Percentiles rank a stretch among this genome's conserved stretches.
Evolutionary conservation across 2,113 vertebrate genomes (phyloP).

Genomic region (Actinemys pallida): DNA sequence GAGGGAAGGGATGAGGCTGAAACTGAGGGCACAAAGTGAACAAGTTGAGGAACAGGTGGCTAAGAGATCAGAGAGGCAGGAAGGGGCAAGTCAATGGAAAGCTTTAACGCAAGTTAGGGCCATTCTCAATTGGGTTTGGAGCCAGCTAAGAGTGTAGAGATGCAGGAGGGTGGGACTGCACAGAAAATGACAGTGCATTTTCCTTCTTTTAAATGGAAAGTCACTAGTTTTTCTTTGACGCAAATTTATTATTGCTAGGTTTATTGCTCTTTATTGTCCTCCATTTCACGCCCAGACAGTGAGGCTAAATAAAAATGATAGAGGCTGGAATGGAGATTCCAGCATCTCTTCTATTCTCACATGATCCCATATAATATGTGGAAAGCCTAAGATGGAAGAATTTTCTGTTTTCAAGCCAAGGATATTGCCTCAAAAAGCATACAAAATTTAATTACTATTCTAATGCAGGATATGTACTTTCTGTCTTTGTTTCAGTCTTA

Average conservation of each 20-base stretch:
- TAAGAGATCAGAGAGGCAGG: background rate
- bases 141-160: background rate
- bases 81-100: background rate
- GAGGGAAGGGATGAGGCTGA: background rate
- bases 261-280: background rate
- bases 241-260: fast-evolving
- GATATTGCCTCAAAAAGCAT: fast-evolving
- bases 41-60: background rate
- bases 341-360: background rate
- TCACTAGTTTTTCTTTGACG: fast-evolving
- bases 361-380: background rate
- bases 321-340: fast-evolving
- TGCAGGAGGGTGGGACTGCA: background rate
- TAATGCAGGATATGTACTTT: background rate
- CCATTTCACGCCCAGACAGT: background rate
- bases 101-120: background rate
- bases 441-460: background rate
- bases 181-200: fast-evolving
- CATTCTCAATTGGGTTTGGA: background rate
- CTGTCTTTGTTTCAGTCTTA: background rate
- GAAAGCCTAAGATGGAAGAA: background rate
- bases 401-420: background rate
- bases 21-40: background rate
- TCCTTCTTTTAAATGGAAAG: background rate
- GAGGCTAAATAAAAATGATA: background rate